Base-by-base conservation (phyloP, 2,888 invertebrate genomes). In the Eupithecia subumbrata region DNA sequence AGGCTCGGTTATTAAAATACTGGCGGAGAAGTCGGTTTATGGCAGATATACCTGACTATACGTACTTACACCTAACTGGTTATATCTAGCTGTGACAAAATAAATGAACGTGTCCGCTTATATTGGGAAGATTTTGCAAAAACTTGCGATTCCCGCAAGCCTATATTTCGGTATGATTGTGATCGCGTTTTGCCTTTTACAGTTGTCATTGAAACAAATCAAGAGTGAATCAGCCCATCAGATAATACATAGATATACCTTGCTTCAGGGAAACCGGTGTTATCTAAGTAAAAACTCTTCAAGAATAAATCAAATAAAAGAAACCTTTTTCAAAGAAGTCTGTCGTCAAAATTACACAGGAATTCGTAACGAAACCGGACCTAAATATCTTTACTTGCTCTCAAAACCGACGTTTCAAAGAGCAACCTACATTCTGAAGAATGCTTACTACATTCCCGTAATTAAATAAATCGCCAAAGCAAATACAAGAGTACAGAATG, bases 1-100 rank as follows among this genome's bases (percentile, higher is more conserved):
- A 70, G 75, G 63, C 70, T 72, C 71, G 73, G 34, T 75, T 78
- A 77, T 77, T 74, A 77, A 69, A 76, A 73, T 77, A 72, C 69
- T 75, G 75, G 64, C 77, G 43, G 71, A 68, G 68, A 75, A 64
- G 64, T 52, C 67, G 68, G 73, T 63, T 71, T 63, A 45, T 69
- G 45, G 45, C n/a, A 14, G 12, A 40, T 34, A 67, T 67, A 67
- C n/a, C 66, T 37, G 37, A 40, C 40, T 67, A 43, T 68, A 68
- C 34, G n/a, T 40, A 40, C 43, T 37, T 11, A 66, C 18, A 37
- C 1, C n/a, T n/a, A n/a, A n/a, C n/a, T n/a, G n/a, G n/a, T n/a
- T n/a, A n/a, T n/a, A n/a, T 52, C 3, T n/a, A 11, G n/a, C n/a
- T 56, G 25, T 3, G 25, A 25, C 56, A 12, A 60, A 22, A 60